Percentiles rank a stretch among this genome's conserved stretches.
These are phyloP conservation scores for Thryonomys swinderianus DNA, from an alignment of 2,113 vertebrate species.

Conservation along the genomic window DNA sequence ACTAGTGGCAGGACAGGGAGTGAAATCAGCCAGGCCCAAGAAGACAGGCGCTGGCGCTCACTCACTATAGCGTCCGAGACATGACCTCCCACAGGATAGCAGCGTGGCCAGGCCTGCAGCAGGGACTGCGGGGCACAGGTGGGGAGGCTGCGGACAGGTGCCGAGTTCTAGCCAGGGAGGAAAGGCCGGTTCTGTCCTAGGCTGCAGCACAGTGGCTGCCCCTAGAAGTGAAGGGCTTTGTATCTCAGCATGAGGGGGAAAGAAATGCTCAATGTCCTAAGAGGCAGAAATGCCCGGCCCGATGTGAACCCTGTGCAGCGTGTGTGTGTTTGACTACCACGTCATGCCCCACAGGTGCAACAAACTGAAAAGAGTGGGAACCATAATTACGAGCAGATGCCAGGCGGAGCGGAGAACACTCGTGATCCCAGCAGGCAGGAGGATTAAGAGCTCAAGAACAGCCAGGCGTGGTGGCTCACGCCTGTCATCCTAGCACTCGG, in stretches of 20 bases:
- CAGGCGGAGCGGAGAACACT: neutral
- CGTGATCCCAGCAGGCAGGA: neutral
- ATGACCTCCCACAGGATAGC: no score
- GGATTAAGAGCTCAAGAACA: neutral
- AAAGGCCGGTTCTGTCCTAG: neutral
- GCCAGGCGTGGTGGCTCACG: no score
- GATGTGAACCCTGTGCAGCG: neutral
- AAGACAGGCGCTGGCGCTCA: no score
- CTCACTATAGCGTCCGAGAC: no score
- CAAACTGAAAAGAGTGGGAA: neutral
- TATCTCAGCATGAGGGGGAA: neutral
- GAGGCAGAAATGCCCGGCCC: neutral
- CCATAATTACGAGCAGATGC: neutral
- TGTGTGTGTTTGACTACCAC: neutral
- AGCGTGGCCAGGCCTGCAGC: neutral
- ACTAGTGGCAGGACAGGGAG: no score
- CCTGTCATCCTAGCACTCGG: no score
- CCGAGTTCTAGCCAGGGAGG: neutral
- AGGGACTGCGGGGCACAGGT: no score
- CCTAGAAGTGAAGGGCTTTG: rapidly evolving
- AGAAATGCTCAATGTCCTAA: neutral
- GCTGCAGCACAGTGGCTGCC: neutral
- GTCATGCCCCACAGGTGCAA: neutral
- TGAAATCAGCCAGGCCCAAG: neutral
- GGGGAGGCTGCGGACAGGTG: neutral